Percentiles rank a stretch among this genome's conserved stretches.
Evolutionary conservation across 35 echinoderm and acorn worm genomes (phyloP).

Genomic region (Ptychodera flava): DNA sequence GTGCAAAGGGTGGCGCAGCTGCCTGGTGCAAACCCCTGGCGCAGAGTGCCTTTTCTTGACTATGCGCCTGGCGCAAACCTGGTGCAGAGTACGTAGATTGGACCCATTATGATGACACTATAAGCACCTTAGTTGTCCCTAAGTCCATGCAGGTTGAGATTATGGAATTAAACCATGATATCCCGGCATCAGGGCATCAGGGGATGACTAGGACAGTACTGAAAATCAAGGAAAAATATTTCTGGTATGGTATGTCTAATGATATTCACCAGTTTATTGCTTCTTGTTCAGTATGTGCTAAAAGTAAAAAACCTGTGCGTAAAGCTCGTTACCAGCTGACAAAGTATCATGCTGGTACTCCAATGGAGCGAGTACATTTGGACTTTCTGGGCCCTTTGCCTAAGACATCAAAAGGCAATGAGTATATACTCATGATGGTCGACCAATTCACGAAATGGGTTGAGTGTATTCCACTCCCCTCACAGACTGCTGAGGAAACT

Average conservation of each 20-base stretch:
- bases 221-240: slow-evolving; percentile 25
- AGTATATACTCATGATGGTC: slow-evolving; percentile 34
- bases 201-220: slow-evolving; percentile 12
- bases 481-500: slow-evolving; percentile 17
- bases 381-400: slow-evolving; percentile 24
- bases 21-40: too few relatives aligned
- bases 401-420: background rate
- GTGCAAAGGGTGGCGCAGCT: too few relatives aligned
- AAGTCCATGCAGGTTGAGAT: background rate
- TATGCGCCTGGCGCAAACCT: too few relatives aligned
- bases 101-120: background rate
- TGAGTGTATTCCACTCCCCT: slow-evolving; percentile 9
- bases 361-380: slow-evolving; percentile 33
- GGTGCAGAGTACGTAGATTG: too few relatives aligned
- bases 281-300: background rate
- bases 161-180: slow-evolving; percentile 33
- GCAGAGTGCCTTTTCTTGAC: too few relatives aligned
- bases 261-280: background rate
- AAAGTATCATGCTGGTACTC: slow-evolving; percentile 28
- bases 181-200: slow-evolving; percentile 36
- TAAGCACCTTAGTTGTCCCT: background rate
- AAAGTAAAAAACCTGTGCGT: background rate
- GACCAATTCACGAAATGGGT: slow-evolving; percentile 44
- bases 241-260: slow-evolving; percentile 30
- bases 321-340: background rate